Evolutionary conservation across 2,888 invertebrate genomes (phyloP), one percentile per base, ranked within the genome.

Genomic region (Diloba caeruleocephala): DNA sequence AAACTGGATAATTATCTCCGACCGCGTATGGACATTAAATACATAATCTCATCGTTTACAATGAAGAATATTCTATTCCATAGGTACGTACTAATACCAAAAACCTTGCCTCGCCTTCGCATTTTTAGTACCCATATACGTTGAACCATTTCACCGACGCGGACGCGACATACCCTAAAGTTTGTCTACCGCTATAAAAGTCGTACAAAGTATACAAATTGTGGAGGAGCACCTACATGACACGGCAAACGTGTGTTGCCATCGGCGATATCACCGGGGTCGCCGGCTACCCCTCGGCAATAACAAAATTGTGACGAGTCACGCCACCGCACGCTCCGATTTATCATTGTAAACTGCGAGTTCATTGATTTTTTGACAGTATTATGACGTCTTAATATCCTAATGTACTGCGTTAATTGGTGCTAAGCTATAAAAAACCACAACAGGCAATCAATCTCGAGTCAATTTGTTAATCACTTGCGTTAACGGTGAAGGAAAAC

Each of bases 261-360:
- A 63, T 71, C 71, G 84, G 92, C 78, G 92, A 92, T 87, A 91
- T 92, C 92, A 68, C 92, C 85, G 69, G 75, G 65, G 72, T 73
- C 72, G 72, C 81, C 80, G 66, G 65, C 60, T 56, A 58, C 74
- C 74, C 75, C 74, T 69, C 65, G 75, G 43, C 54, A 52, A 58
- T 70, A 74, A 70, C 62, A 60, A 71, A 80, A 89, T 81, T 69
- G 78, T 76, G 74, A 62, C 63, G 62, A 82, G 83, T 84, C 86
- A 86, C 85, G 86, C 84, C 61, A 84, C 58, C 58, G 28, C 37
- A 63, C 33, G 37, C 28, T 53, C 39, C 25, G 37, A 55, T 58
- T 74, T 63, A 67, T 54, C 55, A 48, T 26, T 53, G 39, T 49
- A 42, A 52, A 43, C 60, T 37, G 34, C 50, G 43, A 51, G 32